Base-by-base conservation (phyloP, 2,113 vertebrate species). In the Ochotona curzoniae region DNA sequence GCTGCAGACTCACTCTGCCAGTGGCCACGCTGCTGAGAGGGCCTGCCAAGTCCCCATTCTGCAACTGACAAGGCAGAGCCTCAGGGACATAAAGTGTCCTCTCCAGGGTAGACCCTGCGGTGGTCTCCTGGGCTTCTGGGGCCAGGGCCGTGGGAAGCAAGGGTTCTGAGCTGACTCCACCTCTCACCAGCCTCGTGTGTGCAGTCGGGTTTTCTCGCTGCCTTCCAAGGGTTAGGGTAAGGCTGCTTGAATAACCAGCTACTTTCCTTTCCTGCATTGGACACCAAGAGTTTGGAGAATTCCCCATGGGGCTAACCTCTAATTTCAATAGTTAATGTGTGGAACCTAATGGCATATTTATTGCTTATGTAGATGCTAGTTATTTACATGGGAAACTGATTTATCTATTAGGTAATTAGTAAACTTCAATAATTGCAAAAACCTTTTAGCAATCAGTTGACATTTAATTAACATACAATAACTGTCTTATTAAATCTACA, bases 401-500 rank as follows among this genome's bases (percentile, higher is more conserved):
- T 98, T 98, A 98, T 98, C 98, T 98, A 98, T 98, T 97, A 96
- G 98, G 97, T 98, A 98, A 98, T 98, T 98, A 98, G 98, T 96
- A 98, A 98, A 98, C 96, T 96, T 98, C 98, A 98, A 98, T 98
- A 98, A 98, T 87, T 98, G 96, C 96, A 96, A 97, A 98, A 98
- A 92, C 96, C 97, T 98, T 98, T 98, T 98, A 98, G 98, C 98
- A 98, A 98, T 98, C 97, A 98, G 97, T 97, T 98, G 98, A 97
- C 98, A 98, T 98, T 98, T 98, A 98, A 98, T 98, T 98, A 98
- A 97, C 97, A 98, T 98, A 98, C 97, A 98, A 98, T 98, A 98
- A 98, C 98, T 98, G 98, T 98, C 98, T 97, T 98, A 98, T 98
- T 98, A 98, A 98, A 98, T 98, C 98, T 98, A 97, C 97, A 97